These are phyloP conservation scores for Brachionus plicatilis DNA, from an alignment of 1,140 invertebrate genomes.

Conservation along the genomic window DNA sequence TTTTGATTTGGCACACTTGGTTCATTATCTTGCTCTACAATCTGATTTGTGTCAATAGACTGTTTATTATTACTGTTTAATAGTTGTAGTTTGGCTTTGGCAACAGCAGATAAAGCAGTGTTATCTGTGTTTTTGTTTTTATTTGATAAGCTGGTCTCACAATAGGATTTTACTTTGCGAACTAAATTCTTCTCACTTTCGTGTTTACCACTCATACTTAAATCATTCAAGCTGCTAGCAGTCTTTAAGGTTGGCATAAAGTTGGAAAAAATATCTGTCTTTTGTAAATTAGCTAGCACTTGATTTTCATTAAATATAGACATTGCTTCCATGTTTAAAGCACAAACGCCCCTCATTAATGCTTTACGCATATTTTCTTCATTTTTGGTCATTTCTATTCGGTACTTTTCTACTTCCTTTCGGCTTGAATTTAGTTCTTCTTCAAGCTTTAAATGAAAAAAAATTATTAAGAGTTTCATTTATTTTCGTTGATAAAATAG, in stretches of 20 bases:
- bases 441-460: neutral
- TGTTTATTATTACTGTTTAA: neutral
- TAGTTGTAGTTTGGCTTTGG: slow-evolving; percentile 3
- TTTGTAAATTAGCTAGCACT: neutral
- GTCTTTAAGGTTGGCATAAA: neutral
- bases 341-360: slow-evolving; percentile 55
- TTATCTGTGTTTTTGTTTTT: neutral
- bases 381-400: slow-evolving; percentile 9
- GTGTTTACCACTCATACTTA: neutral
- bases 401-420: slow-evolving; percentile 47
- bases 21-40: neutral
- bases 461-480: neutral
- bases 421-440: slow-evolving; percentile 47
- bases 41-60: neutral
- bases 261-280: neutral
- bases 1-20: neutral
- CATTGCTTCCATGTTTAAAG: slow-evolving; percentile 56
- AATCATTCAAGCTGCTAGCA: neutral
- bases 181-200: neutral
- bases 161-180: slow-evolving; percentile 10
- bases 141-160: neutral
- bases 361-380: slow-evolving; percentile 55
- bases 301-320: slow-evolving; percentile 46
- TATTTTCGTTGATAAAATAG: too few species aligned
- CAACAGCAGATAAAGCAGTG: neutral